Base-by-base conservation (phyloP, 1,140 invertebrate species). In the Lethrus apterus region DNA sequence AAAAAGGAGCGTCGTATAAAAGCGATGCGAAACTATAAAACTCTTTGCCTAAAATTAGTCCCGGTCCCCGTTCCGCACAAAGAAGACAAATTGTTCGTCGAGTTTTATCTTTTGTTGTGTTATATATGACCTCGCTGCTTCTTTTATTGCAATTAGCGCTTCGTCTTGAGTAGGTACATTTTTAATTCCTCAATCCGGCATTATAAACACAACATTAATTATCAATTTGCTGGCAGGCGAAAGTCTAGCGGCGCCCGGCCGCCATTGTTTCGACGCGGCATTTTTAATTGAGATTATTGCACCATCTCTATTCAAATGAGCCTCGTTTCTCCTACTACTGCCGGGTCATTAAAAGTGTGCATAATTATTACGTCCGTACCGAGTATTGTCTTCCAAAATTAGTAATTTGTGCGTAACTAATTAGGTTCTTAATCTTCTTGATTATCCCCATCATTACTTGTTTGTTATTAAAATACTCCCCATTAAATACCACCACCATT, bases 161-260 rank as follows among this genome's bases (percentile, higher is more conserved):
- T 54, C 52, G 44, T 49, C 56, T 55, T 55, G 54, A 57, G 38
- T 60, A 62, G 60, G 60, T 64, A 57, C 62, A 60, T 64, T 61
- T 63, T 64, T 64, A 64, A 64, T 64, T 64, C 59, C 62, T 54
- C 59, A 58, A 64, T 64, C 53, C 59, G 52, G 59, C 50, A 64
- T 65, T 65, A 65, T 64, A 63, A 65, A 64, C 63, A 65, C 62
- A 63, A 64, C 62, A 65, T 65, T 64, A 65, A 65, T 65, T 65
- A 65, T 65, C 63, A 65, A 65, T 65, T 65, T 58, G 13, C 46
- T 53, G 55, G 52, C 59, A 58, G 59, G 24, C 47, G 45, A 49
- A 56, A 53, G 52, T 61, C 50, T 52, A 48, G 51, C 53, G 58
- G 59, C 59, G 60, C 53, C 55, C 38, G 31, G 41, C 30, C 44